Base-by-base conservation (phyloP, 2,888 invertebrate genomes). In the Sphaerolaimus hirsutus region DNA sequence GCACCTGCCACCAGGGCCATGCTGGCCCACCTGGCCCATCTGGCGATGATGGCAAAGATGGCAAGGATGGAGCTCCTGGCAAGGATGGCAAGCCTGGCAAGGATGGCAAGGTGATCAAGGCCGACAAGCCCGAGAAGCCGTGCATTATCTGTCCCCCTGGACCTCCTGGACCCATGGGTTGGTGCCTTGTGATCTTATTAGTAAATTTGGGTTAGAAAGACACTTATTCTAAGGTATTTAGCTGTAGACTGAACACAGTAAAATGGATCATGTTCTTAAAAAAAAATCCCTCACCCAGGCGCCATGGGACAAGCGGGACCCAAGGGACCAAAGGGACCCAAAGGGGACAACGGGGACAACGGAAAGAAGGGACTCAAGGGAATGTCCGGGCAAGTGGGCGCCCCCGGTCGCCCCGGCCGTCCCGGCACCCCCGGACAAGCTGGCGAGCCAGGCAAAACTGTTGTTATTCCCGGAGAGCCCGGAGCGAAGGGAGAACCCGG, bases 81-180 rank as follows among this genome's bases (percentile, higher is more conserved):
- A 35, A 43, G 19, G 21, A 48, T 44, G 53, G 53, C 40, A 51
- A 49, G 41, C 49, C 50, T 41, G 54, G 54, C 25, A 24, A 44
- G 14, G 47, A 51, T 43, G 54, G 41, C 22, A 29, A 40, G n/a
- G n/a, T n/a, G n/a, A n/a, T n/a, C n/a, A n/a, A n/a, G 14, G 23
- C 32, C n/a, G 41, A 27, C 17, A 21, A 19, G 17, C 5, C n/a
- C 4, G 41, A 23, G 4, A 42, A 45, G 41, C 40, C 38, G 17
- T 57, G 58, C 50, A 53, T 57, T 47, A 56, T 56, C 48, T 58
- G 58, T 50, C 58, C 58, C 37, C 51, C 55, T 29, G 58, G 58
- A 47, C 55, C 57, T 32, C 57, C 56, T 45, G 58, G 58, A 48
- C 51, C 54, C 24, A 50, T 52, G 38, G 45, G 32, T 17, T 29